Conservation (phyloP, 1,140 invertebrate species). For the Drosophila sulfurigaster region DNA sequence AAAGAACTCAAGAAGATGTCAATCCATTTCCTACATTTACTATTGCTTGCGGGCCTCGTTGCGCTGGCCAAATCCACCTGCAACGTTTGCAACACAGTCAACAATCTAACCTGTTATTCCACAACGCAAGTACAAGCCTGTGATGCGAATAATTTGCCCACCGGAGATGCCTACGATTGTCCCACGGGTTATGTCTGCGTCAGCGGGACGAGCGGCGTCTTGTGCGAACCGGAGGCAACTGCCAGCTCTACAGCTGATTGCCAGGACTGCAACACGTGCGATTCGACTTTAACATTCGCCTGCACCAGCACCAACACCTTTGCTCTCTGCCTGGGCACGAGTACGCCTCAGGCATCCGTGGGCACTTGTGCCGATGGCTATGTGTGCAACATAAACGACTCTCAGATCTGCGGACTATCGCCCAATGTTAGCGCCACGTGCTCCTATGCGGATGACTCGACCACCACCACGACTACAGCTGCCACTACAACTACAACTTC, state of each 20-base stretch:
- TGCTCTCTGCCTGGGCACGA: slow-evolving; percentile 68
- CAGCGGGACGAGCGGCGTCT: slow-evolving; percentile 44
- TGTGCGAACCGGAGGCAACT: slow-evolving; percentile 45
- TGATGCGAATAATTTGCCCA: slow-evolving; percentile 51
- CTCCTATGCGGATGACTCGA: slow-evolving; percentile 53
- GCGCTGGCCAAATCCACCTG: slow-evolving; percentile 41
- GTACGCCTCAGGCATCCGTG: slow-evolving; percentile 30
- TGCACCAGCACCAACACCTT: slow-evolving; percentile 70
- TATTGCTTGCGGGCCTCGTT: slow-evolving; percentile 32
- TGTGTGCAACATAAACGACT: slow-evolving; percentile 62
- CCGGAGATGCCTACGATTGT: slow-evolving; percentile 41
- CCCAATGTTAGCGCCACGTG: slow-evolving; percentile 52
- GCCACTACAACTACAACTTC: slow-evolving; percentile 27
- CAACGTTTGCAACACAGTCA: slow-evolving; percentile 64
- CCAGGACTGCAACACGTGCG: slow-evolving; percentile 70
- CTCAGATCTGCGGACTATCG: slow-evolving; percentile 62
- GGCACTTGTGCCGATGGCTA: slow-evolving; percentile 61
- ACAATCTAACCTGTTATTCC: slow-evolving; percentile 72
- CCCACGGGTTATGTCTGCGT: slow-evolving; percentile 67
- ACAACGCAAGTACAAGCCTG: slow-evolving; percentile 65
- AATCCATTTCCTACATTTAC: slow-evolving; percentile 5
- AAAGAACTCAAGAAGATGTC: slow-evolving; percentile 14
- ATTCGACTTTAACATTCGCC: slow-evolving; percentile 63
- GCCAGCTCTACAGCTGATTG: slow-evolving; percentile 36
- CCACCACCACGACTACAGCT: slow-evolving; percentile 33